Evolutionary conservation across 1,140 invertebrate genomes (phyloP).

Genomic region (Tetramorium alpestre): DNA sequence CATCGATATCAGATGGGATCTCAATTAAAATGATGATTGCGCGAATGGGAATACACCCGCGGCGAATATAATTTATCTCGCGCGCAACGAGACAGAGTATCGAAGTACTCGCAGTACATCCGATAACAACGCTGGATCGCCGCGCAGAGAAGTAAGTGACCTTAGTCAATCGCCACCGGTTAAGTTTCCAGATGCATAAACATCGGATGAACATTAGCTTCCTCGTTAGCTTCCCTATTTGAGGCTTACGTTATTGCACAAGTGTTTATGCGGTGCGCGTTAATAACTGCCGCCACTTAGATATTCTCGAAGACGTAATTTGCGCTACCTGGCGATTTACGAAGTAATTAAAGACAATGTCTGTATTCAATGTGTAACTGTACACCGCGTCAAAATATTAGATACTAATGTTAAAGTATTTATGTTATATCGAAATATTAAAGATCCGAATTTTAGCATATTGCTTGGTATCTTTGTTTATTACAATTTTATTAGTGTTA

Average conservation of each 20-base stretch:
- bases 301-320: slow-evolving; percentile 37
- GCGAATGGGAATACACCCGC: not conserved
- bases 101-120: not conserved
- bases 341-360: not conserved
- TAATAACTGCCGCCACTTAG: slow-evolving; percentile 41
- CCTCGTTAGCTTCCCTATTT: not conserved
- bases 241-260: slow-evolving; percentile 48
- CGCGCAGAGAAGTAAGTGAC: not conserved
- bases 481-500: not conserved
- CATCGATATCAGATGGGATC: slow-evolving; percentile 13
- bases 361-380: not conserved
- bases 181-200: slow-evolving; percentile 27
- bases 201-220: slow-evolving; percentile 38
- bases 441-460: not conserved
- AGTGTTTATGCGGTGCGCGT: slow-evolving; percentile 49
- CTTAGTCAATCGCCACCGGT: not conserved
- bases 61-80: slow-evolving; percentile 35
- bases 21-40: slow-evolving; percentile 14
- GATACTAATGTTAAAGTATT: not conserved
- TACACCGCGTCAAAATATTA: not conserved
- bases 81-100: not conserved
- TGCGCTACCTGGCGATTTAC: not conserved
- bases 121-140: not conserved
- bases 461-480: not conserved
- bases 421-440: not conserved